Conservation (phyloP, 2,113 vertebrate species). For the Trematocara marginatum region DNA sequence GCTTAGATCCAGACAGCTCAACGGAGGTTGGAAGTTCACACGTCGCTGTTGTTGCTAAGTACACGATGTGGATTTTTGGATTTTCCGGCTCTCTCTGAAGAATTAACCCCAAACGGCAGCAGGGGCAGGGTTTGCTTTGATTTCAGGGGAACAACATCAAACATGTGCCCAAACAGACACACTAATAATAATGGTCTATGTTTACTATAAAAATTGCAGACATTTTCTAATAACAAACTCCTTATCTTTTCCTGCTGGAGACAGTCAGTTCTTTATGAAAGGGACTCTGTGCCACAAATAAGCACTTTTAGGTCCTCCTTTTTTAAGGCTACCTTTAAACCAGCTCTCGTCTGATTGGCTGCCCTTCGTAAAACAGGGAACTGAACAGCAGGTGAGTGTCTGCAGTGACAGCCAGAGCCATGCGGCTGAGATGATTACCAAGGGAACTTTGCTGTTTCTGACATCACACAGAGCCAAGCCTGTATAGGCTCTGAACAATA, state of each 20-base stretch:
- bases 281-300: not conserved
- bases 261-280: not conserved
- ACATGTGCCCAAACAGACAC: not conserved
- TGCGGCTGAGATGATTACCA: not conserved
- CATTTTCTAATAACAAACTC: not conserved
- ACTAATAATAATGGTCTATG: not conserved
- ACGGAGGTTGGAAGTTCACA: slow-evolving; percentile 46
- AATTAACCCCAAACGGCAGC: slow-evolving; percentile 26
- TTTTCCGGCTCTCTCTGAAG: slow-evolving; percentile 6
- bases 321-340: not conserved
- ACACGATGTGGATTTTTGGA: slow-evolving; percentile 39
- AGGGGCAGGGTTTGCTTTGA: not conserved
- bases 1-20: slow-evolving; percentile 37
- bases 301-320: not conserved
- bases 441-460: not conserved
- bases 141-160: not conserved
- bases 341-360: not conserved
- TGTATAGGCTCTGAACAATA: not conserved
- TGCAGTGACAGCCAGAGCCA: not conserved
- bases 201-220: not conserved
- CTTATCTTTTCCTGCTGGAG: not conserved
- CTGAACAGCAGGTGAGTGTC: not conserved
- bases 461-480: not conserved
- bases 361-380: not conserved
- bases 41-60: slow-evolving; percentile 27